A percentile compares a stretch with the other conserved stretches of the same genome.
Conservation (phyloP, 2,113 vertebrate species). For the Misgurnus anguillicaudatus region DNA sequence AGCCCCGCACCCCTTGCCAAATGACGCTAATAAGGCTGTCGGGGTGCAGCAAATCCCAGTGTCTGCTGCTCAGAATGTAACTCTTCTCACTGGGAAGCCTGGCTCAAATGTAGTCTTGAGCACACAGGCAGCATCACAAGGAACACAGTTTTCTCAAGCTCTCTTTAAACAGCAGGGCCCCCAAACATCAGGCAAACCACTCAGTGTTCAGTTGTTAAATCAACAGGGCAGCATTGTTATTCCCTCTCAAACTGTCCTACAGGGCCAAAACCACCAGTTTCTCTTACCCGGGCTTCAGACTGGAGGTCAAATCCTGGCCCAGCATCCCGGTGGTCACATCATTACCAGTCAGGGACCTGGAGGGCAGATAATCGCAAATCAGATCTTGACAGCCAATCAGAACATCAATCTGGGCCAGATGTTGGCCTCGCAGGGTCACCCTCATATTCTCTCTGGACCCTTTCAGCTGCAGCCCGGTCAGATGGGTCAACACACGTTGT, state of each 20-base stretch:
- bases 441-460: constrained; percentile 88
- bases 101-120: constrained; percentile 88
- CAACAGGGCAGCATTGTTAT: constrained; percentile 93
- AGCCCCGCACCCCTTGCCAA: constrained; percentile 79
- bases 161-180: constrained; percentile 81
- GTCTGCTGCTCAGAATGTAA: constrained; percentile 83
- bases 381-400: constrained; percentile 90
- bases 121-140: constrained; percentile 74
- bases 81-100: constrained; percentile 87
- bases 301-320: constrained; percentile 85
- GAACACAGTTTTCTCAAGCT: constrained; percentile 78
- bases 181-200: constrained; percentile 82
- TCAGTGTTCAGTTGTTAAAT: constrained; percentile 91
- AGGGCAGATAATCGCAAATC: constrained; percentile 88
- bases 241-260: constrained; percentile 87
- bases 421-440: constrained; percentile 83
- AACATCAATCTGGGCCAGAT: constrained; percentile 90
- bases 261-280: constrained; percentile 91
- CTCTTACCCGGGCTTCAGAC: constrained; percentile 84
- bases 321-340: constrained; percentile 82
- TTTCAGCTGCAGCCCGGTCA: constrained; percentile 89
- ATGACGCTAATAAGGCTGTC: constrained; percentile 78
- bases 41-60: constrained; percentile 81
- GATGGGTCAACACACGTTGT: constrained; percentile 84
- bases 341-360: constrained; percentile 84